These are phyloP conservation scores for Trichonephila inaurata DNA, from an alignment of 1,140 invertebrate species.

Conservation along the genomic window DNA sequence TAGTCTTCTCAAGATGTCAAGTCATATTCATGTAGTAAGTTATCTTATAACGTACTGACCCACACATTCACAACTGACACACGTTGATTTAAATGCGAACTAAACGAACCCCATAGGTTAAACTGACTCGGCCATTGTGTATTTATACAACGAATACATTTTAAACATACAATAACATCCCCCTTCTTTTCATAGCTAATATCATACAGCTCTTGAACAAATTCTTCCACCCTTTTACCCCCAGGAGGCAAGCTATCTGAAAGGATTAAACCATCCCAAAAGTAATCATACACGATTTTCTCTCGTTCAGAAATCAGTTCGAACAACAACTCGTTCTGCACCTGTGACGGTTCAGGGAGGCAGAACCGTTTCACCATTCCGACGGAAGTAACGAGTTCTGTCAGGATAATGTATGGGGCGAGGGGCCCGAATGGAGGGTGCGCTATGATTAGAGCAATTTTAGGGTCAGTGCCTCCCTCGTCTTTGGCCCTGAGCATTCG, in stretches of 20 bases:
- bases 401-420: constrained; percentile 29
- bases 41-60: no score
- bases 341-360: constrained; percentile 19
- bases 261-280: not conserved
- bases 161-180: no score
- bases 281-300: not conserved
- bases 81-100: no score
- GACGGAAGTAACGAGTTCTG: constrained; percentile 67
- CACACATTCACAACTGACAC: no score
- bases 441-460: constrained; percentile 6
- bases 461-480: not conserved
- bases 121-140: no score
- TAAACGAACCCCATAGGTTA: no score
- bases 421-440: not conserved
- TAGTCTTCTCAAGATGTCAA: no score
- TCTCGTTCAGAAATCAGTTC: not conserved
- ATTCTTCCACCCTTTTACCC: not conserved
- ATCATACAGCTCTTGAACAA: not conserved
- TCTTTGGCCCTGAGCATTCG: not conserved
- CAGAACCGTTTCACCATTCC: constrained; percentile 57
- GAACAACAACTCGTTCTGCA: constrained; percentile 32
- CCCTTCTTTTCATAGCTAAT: no score
- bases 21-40: no score
- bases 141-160: no score
- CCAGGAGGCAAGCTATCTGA: not conserved